Conservation (phyloP, 2,888 invertebrate genomes). For the Octodonta nipae region DNA sequence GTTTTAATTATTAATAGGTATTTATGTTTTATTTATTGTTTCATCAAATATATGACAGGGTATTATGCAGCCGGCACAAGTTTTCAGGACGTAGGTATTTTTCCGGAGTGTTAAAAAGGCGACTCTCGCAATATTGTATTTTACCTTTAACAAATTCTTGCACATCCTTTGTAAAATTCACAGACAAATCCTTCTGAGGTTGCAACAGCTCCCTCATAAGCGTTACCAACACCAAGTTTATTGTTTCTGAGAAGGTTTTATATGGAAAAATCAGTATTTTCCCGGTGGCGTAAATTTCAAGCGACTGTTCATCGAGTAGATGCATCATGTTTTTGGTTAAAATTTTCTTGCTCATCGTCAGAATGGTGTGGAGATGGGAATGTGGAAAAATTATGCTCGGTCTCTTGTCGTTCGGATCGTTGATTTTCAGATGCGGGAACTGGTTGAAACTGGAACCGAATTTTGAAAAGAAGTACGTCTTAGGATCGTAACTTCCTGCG, state of each 20-base stretch:
- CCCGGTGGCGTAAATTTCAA: constrained; percentile 61
- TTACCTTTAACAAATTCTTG: constrained; percentile 41
- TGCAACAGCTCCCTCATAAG: constrained; percentile 80
- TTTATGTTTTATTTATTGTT: too few relatives aligned
- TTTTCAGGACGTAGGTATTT: too few relatives aligned
- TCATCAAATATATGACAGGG: too few relatives aligned
- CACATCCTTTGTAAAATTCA: constrained; percentile 84
- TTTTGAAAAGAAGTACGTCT: constrained; percentile 77
- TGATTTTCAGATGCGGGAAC: constrained; percentile 68
- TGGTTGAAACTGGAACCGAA: constrained; percentile 89
- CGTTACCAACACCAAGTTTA: constrained; percentile 86
- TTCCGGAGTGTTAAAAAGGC: too few relatives aligned
- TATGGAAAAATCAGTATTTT: constrained; percentile 72
- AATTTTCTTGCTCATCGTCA: constrained; percentile 69
- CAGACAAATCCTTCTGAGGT: constrained; percentile 77
- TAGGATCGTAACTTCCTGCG: constrained; percentile 49
- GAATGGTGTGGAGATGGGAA: constrained; percentile 65
- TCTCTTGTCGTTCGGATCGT: constrained; percentile 52
- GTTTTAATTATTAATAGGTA: too few relatives aligned
- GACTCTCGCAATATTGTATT: too few relatives aligned
- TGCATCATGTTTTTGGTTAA: constrained; percentile 66
- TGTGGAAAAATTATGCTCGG: constrained; percentile 54
- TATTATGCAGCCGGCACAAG: too few relatives aligned
- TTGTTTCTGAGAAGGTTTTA: constrained; percentile 85
- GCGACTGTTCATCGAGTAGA: constrained; percentile 71